These are phyloP conservation scores for Diarsia brunnea DNA, from an alignment of 2,888 invertebrate genomes.

Conservation along the genomic window DNA sequence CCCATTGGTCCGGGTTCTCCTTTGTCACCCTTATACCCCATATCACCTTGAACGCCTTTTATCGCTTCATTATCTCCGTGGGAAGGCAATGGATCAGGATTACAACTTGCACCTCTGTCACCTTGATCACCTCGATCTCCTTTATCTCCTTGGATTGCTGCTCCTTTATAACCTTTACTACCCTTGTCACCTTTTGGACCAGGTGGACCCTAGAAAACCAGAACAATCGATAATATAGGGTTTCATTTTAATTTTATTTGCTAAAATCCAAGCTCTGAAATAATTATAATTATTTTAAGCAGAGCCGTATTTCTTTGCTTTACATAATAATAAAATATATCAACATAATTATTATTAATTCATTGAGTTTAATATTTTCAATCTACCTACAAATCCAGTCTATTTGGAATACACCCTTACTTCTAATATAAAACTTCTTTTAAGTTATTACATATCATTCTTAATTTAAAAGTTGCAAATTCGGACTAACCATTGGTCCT, in stretches of 20 bases:
- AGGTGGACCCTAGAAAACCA: slow-evolving; percentile 90
- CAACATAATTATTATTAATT: background rate
- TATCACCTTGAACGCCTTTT: slow-evolving; percentile 86
- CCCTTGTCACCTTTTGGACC: slow-evolving; percentile 94
- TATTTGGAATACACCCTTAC: background rate
- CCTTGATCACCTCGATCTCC: slow-evolving; percentile 92
- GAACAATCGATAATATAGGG: background rate
- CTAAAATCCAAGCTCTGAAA: background rate
- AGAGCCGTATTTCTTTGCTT: background rate
- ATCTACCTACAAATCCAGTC: background rate
- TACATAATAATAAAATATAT: too few relatives aligned
- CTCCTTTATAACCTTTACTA: slow-evolving; percentile 91
- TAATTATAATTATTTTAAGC: background rate
- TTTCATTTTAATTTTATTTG: background rate
- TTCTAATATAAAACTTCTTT: background rate
- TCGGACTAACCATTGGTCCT: slow-evolving; percentile 90
- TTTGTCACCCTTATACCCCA: slow-evolving; percentile 91
- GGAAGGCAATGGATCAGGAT: slow-evolving; percentile 72
- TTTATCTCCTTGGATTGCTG: slow-evolving; percentile 89
- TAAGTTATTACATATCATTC: background rate
- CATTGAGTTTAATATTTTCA: background rate
- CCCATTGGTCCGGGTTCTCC: slow-evolving; percentile 92
- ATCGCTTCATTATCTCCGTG: slow-evolving; percentile 83
- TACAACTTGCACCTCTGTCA: slow-evolving; percentile 87
- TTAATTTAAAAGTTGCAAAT: background rate